Evolutionary conservation across 2,113 vertebrate species (phyloP), one percentile per base, ranked within the genome.

Genomic region (Picathartes gymnocephalus): DNA sequence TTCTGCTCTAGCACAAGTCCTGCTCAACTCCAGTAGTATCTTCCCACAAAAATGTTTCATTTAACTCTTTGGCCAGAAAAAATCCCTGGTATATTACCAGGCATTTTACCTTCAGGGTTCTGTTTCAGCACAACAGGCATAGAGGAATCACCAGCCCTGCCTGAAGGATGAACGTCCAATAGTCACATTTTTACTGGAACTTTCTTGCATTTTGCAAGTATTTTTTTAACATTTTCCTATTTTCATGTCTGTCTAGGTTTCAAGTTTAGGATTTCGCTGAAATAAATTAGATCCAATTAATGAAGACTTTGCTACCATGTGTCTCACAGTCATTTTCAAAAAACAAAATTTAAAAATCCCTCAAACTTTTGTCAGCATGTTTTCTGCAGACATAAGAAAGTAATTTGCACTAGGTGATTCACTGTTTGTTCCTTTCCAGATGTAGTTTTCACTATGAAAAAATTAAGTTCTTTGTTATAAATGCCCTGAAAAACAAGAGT

Each of bases 321-420:
- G 35, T 81, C 15, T 78, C 69, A 15, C 57, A 66, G 30, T 86
- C 37, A 72, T 40, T 84, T 31, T 79, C 22, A 68, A 74, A 77
- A 90, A 79, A 76, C 27, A 30, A 30, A 73, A 27, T 13, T 18
- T 35, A 71, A n/a, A 24, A 57, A 8, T 1, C 15, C 19, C 30
- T 18, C 8, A 47, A 61, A 50, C 31, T 35, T 95, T 88, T 90
- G 35, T 76, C 71, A 85, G 27, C 9, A 5, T 62, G 18, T 80
- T 86, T 87, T 80, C 62, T 89, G 62, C 11, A 72, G 70, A 56
- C 61, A 84, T 85, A 85, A 87, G 66, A 86, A 93, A 96, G 71
- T 87, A 77, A 91, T 93, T 90, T 91, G 83, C 31, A 81, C 56
- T 84, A 76, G 57, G 77, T 90, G 74, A 86, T 65, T 81, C 76